Percentiles rank a stretch among this genome's conserved stretches.
Evolutionary conservation across 2,888 invertebrate genomes (phyloP).

Genomic region (Drosophila anomelani): DNA sequence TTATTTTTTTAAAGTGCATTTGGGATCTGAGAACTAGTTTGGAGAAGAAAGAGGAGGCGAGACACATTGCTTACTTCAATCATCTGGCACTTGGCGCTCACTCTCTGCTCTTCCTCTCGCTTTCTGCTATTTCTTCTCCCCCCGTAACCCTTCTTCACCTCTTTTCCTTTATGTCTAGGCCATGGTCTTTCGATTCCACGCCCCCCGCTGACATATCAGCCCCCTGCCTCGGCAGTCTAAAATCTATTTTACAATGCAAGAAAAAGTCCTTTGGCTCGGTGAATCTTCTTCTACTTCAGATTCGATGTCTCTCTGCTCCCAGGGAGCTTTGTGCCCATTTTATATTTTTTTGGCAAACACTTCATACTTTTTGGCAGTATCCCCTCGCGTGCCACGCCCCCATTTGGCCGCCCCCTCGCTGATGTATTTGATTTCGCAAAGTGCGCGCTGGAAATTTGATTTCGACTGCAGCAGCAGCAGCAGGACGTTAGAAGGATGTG

Average conservation of each 20-base stretch:
- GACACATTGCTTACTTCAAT: constrained; percentile 43
- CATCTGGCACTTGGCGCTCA: constrained; percentile 25
- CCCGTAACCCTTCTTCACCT: constrained; percentile 1
- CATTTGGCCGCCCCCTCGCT: constrained; percentile 26
- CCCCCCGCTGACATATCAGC: constrained; percentile 27
- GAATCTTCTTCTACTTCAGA: constrained; percentile 48
- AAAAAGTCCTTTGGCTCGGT: constrained; percentile 67
- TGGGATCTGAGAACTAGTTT: constrained; percentile 8
- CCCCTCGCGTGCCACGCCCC: constrained; percentile 16
- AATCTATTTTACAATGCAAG: constrained; percentile 71
- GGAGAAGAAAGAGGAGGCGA: constrained; percentile 36
- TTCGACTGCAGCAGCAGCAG: constrained; percentile 45
- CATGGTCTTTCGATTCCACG: constrained; percentile 17
- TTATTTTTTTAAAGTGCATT: neutral
- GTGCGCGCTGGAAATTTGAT: constrained; percentile 79
- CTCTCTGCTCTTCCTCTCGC: constrained; percentile 5
- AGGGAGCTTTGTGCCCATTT: constrained; percentile 68
- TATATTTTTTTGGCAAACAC: constrained; percentile 76
- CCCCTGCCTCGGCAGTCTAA: constrained; percentile 16
- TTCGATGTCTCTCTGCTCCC: constrained; percentile 44
- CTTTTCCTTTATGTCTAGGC: constrained; percentile 44
- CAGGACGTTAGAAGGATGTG: constrained; percentile 22
- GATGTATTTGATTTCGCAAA: constrained; percentile 77
- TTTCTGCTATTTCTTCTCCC: constrained; percentile 10
- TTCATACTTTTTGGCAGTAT: constrained; percentile 58